Base-by-base conservation (phyloP, 1,140 invertebrate species). In the Drosophila persimilis region DNA sequence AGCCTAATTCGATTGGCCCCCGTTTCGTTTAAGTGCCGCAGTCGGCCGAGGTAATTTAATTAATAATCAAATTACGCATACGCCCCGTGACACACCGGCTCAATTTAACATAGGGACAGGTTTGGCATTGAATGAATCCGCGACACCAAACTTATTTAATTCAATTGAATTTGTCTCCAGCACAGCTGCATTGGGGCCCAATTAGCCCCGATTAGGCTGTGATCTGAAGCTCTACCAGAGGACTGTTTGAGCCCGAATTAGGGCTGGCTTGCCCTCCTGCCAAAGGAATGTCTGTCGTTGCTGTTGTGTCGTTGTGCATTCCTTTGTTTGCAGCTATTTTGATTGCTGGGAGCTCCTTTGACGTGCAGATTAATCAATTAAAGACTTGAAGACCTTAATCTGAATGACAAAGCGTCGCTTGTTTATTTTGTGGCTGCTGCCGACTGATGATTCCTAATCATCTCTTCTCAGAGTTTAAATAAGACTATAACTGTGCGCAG, bases 41-140 rank as follows among this genome's bases (percentile, higher is more conserved):
- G 15, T 39, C 54, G 55, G 43, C 57, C 24, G 9, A 9, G 22
- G 63, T 41, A 76, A 86, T 85, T 86, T 75, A 86, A 86, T 86
- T 88, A 86, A 81, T 86, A 88, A 86, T 88, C 78, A 75, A 86
- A 86, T 88, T 86, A 86, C 83, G 81, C 65, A 86, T 86, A 86
- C 81, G 83, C 69, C 74, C 71, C 58, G 78, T 81, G 73, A 74
- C 81, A 55, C 54, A 54, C 55, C 43, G 56, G 41, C 64, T 53
- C 55, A 63, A 70, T 70, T 45, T 57, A 48, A 48, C 31, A 0
- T 24, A 46, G 1, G 26, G 6, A 58, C 29, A 31, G 4, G 35
- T 31, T 31, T 48, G 8, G 11, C 45, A 47, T 46, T 69, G 51
- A 45, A 58, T 63, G 43, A 60, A 70, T 41, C 15, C 45, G 3